Percentiles rank a stretch among this genome's conserved stretches.
Evolutionary conservation across 2,888 invertebrate genomes (phyloP).

Genomic region (Drosophila subsilvestris): DNA sequence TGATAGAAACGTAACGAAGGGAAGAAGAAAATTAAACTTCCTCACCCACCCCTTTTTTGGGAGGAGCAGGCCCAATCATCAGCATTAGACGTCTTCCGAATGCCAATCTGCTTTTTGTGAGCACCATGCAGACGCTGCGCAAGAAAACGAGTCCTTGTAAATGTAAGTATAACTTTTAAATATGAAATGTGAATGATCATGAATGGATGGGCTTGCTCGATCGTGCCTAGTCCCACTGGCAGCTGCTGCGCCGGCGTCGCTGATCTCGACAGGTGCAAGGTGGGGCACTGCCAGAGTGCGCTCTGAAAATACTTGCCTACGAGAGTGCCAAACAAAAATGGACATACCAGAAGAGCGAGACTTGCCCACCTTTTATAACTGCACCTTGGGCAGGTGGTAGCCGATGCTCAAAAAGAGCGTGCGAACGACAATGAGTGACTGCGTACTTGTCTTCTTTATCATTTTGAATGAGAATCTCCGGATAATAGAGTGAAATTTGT

Average conservation of each 20-base stretch:
- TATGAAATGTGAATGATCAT: slow-evolving; percentile 8
- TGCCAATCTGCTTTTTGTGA: slow-evolving; percentile 77
- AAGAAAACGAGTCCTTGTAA: slow-evolving; percentile 97
- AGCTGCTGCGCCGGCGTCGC: slow-evolving; percentile 75
- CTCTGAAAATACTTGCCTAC: not conserved
- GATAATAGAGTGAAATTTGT: slow-evolving; percentile 70
- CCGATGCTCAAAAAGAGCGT: slow-evolving; percentile 31
- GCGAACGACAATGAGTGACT: slow-evolving; percentile 2
- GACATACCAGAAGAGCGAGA: not conserved
- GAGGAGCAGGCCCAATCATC: slow-evolving; percentile 47
- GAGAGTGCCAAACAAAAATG: not conserved
- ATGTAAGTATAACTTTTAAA: slow-evolving; percentile 88
- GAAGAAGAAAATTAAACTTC: slow-evolving; percentile 37
- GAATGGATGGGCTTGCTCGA: slow-evolving; percentile 48
- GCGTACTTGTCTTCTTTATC: slow-evolving; percentile 28
- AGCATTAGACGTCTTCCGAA: slow-evolving; percentile 74
- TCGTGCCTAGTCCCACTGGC: slow-evolving; percentile 48
- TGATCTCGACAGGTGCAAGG: slow-evolving; percentile 65
- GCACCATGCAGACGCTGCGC: slow-evolving; percentile 94
- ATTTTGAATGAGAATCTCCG: slow-evolving; percentile 48
- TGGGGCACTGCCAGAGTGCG: not conserved
- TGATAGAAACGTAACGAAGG: slow-evolving; percentile 34
- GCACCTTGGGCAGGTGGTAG: slow-evolving; percentile 42
- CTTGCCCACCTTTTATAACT: slow-evolving; percentile 4
- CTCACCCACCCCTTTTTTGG: slow-evolving; percentile 16